Percentiles rank a stretch among this genome's conserved stretches.
Conservation (phyloP, 2,113 vertebrate species). For the Diphyllodes magnificus region DNA sequence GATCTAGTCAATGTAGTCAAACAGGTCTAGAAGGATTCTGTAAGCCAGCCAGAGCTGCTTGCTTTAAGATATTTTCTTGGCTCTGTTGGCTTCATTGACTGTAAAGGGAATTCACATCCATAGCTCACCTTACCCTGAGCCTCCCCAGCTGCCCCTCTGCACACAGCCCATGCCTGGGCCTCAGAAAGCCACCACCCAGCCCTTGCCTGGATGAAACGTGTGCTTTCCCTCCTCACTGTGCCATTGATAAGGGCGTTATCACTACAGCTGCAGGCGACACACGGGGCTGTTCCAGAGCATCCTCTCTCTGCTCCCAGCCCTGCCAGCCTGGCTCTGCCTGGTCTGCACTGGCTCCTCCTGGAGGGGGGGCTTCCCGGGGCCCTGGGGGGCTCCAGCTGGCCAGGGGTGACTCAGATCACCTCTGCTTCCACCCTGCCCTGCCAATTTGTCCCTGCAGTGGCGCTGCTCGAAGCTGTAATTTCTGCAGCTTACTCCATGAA, state of each 20-base stretch:
- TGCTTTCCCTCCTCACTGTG: too few species aligned
- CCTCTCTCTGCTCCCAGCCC: background rate
- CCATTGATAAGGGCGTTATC: background rate
- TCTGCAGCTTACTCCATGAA: background rate
- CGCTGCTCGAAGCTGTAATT: background rate
- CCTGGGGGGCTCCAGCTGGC: background rate
- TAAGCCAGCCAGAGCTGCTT: background rate
- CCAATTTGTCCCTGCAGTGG: background rate
- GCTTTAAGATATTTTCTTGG: background rate
- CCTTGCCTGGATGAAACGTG: background rate
- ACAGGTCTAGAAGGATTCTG: background rate
- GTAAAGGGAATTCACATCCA: background rate
- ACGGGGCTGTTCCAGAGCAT: background rate
- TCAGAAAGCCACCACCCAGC: background rate
- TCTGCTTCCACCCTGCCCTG: background rate
- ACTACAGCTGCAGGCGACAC: rapidly evolving
- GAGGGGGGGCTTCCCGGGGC: background rate
- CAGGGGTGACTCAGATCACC: background rate
- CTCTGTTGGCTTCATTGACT: background rate
- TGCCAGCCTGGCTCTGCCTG: background rate
- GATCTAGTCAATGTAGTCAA: background rate
- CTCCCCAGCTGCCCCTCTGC: background rate
- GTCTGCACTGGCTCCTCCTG: background rate
- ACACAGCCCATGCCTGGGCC: background rate
- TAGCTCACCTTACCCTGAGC: background rate